Evolutionary conservation across 2,888 invertebrate genomes (phyloP).

Genomic region (Dryobotodes eremita): DNA sequence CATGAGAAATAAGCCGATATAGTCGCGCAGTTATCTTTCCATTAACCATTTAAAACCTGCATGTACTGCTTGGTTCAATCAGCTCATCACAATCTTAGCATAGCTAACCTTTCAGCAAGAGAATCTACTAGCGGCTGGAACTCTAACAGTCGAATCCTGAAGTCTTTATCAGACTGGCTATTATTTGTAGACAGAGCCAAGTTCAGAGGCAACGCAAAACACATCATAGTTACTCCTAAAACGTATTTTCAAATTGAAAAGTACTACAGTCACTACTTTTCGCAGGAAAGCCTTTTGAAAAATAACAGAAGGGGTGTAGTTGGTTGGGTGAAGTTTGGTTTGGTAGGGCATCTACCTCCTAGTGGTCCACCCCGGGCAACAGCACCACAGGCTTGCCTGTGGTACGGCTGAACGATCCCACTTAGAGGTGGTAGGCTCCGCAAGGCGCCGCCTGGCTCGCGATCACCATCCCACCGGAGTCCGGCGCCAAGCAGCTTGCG

Average conservation of each 20-base stretch:
- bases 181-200: neutral
- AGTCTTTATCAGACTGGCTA: neutral
- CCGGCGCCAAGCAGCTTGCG: no score
- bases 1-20: neutral
- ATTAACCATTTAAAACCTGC: neutral
- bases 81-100: neutral
- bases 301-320: neutral
- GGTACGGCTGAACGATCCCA: no score
- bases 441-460: no score
- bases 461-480: no score
- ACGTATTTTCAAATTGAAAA: neutral
- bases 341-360: no score
- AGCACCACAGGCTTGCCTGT: no score
- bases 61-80: conserved; percentile 1
- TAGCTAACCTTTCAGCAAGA: neutral
- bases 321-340: no score
- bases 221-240: neutral
- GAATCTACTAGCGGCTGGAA: neutral
- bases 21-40: neutral
- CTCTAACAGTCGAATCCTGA: neutral
- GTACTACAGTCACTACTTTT: neutral
- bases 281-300: neutral
- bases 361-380: no score
- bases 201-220: neutral
- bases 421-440: no score